Evolutionary conservation across 2,797 vertebrate genomes (phyloP).

Genomic region (Myotis myotis): DNA sequence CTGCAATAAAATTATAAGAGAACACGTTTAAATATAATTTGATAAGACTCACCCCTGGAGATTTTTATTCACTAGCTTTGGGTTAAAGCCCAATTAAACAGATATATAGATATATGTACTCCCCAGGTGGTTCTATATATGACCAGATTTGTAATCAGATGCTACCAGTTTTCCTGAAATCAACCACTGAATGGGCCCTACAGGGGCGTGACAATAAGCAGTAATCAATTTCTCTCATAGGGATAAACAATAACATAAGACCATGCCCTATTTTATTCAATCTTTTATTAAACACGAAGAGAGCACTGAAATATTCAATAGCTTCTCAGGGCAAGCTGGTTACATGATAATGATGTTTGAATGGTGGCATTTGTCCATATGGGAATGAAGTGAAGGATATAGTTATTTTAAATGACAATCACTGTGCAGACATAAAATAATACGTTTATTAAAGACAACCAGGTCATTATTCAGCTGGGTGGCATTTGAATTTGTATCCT

Average conservation of each 20-base stretch:
- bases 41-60: constrained; percentile 1
- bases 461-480: constrained; percentile 68
- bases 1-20: constrained; percentile 27
- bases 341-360: constrained; percentile 15
- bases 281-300: constrained; percentile 61
- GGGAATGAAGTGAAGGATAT: constrained; percentile 35
- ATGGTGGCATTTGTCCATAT: constrained; percentile 42
- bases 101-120: neutral
- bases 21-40: constrained; percentile 46
- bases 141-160: constrained; percentile 58
- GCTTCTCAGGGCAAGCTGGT: constrained; percentile 41
- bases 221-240: constrained; percentile 48
- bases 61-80: constrained; percentile 53
- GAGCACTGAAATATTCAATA: constrained; percentile 26
- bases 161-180: constrained; percentile 36
- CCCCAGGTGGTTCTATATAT: neutral
- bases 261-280: neutral
- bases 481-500: constrained; percentile 63
- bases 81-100: constrained; percentile 18
- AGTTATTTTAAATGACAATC: constrained; percentile 65
- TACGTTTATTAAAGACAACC: constrained; percentile 64
- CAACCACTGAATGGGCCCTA: constrained; percentile 37
- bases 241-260: constrained; percentile 16
- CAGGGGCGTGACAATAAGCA: constrained; percentile 43
- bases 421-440: constrained; percentile 65